Evolutionary conservation across 2,797 vertebrate genomes (phyloP).

Genomic region (Phataginus tetradactyla): DNA sequence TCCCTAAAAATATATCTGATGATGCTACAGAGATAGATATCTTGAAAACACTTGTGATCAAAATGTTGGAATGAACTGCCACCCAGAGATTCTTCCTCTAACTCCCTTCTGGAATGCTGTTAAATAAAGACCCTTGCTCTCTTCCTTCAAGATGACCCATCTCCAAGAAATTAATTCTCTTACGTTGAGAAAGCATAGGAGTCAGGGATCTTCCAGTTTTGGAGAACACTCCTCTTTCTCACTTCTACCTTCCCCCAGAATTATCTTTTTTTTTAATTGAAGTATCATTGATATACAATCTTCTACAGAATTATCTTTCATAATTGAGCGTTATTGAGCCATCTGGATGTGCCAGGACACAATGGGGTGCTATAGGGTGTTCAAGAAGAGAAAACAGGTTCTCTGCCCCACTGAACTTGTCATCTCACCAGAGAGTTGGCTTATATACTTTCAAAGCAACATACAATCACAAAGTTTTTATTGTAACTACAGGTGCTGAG

Average conservation of each 20-base stretch:
- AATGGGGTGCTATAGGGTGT: constrained; percentile 1
- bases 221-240: constrained; percentile 18
- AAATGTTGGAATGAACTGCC: not conserved
- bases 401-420: constrained; percentile 18
- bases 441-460: constrained; percentile 23
- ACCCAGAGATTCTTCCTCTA: constrained; percentile 11
- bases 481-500: not conserved
- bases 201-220: not conserved
- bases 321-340: constrained; percentile 29
- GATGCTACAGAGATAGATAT: not conserved
- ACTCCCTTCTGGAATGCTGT: constrained; percentile 39
- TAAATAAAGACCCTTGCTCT: constrained; percentile 35
- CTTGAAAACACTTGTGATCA: constrained; percentile 35
- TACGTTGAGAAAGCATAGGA: constrained; percentile 39
- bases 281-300: too few species aligned
- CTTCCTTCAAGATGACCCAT: not conserved
- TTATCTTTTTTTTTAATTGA: not conserved
- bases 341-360: not conserved
- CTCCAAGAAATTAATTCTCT: constrained; percentile 42
- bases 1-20: constrained; percentile 36
- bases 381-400: constrained; percentile 48
- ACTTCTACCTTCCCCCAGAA: not conserved
- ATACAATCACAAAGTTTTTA: not conserved
- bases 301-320: not conserved
- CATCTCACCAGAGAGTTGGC: not conserved